Evolutionary conservation across 2,113 vertebrate species (phyloP).

Genomic region (Heptranchias perlo): DNA sequence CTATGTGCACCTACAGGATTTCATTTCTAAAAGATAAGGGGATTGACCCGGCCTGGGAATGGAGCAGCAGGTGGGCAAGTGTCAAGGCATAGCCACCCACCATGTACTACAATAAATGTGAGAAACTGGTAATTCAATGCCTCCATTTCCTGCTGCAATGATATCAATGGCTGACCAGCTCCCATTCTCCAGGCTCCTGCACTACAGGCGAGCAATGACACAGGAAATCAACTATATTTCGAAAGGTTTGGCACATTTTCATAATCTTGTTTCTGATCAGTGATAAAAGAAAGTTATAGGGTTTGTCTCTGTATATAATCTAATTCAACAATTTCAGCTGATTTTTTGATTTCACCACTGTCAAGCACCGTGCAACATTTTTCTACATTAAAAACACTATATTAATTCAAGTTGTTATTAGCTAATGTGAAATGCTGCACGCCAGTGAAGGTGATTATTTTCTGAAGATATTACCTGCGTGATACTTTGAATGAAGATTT

Average conservation of each 20-base stretch:
- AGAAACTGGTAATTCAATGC: too few relatives aligned
- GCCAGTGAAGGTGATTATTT: neutral
- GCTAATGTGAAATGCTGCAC: neutral
- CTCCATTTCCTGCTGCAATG: too few relatives aligned
- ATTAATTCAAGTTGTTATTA: neutral
- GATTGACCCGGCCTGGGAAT: neutral
- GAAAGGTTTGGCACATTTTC: too few relatives aligned
- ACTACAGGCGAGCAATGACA: too few relatives aligned
- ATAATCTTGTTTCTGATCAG: neutral
- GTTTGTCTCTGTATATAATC: neutral
- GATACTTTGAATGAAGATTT: conserved; percentile 91
- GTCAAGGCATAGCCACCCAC: too few relatives aligned
- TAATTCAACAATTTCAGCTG: neutral
- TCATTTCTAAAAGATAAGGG: neutral
- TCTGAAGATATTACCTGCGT: conserved; percentile 68
- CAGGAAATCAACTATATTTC: too few relatives aligned
- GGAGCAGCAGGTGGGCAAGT: neutral
- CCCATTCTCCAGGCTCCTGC: too few relatives aligned
- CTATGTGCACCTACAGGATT: neutral
- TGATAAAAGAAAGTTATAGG: neutral
- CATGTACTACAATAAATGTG: too few relatives aligned
- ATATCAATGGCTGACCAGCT: too few relatives aligned
- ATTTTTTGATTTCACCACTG: neutral
- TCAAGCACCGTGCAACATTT: neutral
- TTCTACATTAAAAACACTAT: too few relatives aligned